Percentiles rank a stretch among this genome's conserved stretches.
Conservation (phyloP, 2,797 vertebrate genomes). For the Cichlasoma orientale region DNA sequence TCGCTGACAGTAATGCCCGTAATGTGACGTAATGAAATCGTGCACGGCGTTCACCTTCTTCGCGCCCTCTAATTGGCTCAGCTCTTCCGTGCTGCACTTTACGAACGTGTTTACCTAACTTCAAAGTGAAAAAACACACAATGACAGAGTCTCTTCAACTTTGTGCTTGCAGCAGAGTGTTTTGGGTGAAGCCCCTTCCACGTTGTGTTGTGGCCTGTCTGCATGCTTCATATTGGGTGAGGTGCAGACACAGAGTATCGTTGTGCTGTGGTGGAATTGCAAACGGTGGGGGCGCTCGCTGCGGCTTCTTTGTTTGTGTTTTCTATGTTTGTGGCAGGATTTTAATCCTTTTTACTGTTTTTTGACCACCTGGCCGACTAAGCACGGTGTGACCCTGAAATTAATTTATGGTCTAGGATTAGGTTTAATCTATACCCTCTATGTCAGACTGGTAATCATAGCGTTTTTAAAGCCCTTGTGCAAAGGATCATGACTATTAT, state of each 20-base stretch:
- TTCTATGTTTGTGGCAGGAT: slow-evolving; percentile 33
- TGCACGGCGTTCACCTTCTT: background rate
- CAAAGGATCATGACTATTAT: background rate
- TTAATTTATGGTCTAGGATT: background rate
- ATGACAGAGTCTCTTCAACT: slow-evolving; percentile 1
- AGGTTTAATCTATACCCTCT: background rate
- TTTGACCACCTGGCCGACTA: slow-evolving; percentile 28
- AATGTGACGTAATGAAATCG: background rate
- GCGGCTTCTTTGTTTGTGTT: slow-evolving; percentile 58
- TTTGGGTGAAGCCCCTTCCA: slow-evolving; percentile 39
- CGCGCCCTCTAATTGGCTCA: background rate
- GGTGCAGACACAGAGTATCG: slow-evolving; percentile 41
- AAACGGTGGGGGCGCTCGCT: slow-evolving; percentile 31
- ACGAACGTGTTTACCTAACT: slow-evolving; percentile 4
- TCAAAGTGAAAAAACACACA: slow-evolving; percentile 20
- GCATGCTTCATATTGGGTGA: slow-evolving; percentile 44
- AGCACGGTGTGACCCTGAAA: background rate
- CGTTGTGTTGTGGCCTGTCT: slow-evolving; percentile 56
- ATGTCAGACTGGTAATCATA: background rate
- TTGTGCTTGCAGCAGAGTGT: slow-evolving; percentile 15
- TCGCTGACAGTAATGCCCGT: background rate
- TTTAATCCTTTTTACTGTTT: slow-evolving; percentile 31
- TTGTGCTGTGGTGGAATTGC: slow-evolving; percentile 37
- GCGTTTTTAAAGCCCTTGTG: accelerated
- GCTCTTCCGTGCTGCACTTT: background rate